phyloP scores from a whole-genome alignment of 2,888 invertebrate genomes.

The Ophion slaviceki region DNA sequence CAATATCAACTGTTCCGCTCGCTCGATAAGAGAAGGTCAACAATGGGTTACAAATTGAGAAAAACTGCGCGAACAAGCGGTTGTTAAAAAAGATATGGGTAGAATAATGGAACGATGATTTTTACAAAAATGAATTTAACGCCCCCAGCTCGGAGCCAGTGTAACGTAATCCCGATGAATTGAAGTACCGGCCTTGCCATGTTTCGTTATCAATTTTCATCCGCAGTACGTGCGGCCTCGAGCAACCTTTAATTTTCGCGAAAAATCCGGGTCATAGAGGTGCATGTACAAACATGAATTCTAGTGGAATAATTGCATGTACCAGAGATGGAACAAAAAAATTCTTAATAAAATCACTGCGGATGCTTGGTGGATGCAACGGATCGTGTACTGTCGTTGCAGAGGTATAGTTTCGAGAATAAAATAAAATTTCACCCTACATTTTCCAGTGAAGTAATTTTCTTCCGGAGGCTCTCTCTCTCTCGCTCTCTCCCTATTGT shows the following conservation, averaged over 20 bases:
- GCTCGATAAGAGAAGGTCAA: neutral
- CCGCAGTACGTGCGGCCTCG: neutral
- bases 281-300: neutral
- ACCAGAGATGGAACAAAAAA: neutral
- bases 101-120: neutral
- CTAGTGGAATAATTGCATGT: neutral
- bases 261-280: neutral
- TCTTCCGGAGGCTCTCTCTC: no score
- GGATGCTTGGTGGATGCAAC: neutral
- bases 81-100: neutral
- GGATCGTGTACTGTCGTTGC: neutral
- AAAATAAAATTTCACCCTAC: neutral
- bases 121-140: neutral
- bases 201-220: neutral
- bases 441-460: neutral
- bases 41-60: neutral
- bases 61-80: neutral
- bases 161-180: neutral
- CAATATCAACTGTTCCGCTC: neutral
- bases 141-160: neutral
- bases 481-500: neutral
- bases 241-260: neutral
- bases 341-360: neutral
- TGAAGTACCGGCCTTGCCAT: neutral
- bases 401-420: neutral